phyloP scores from a whole-genome alignment of 2,797 vertebrate species.

The Spea hammondii region DNA sequence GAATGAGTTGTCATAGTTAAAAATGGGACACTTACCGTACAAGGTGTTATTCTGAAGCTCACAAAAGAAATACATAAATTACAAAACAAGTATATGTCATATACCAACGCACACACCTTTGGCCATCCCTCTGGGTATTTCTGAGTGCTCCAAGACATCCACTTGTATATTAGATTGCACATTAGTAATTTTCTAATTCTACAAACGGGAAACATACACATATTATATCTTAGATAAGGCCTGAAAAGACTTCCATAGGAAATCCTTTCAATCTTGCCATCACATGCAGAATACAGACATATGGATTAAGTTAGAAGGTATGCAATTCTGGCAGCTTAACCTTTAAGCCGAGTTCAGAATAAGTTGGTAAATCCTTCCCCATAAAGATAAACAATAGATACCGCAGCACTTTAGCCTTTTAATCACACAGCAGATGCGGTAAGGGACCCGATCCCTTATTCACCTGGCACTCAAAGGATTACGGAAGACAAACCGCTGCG shows the following conservation, averaged over 20 bases:
- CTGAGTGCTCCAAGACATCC: too few relatives aligned
- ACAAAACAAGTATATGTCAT: not conserved
- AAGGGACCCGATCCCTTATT: not conserved
- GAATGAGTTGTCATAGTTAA: constrained; percentile 48
- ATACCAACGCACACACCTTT: too few relatives aligned
- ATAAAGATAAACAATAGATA: not conserved
- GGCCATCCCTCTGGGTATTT: too few relatives aligned
- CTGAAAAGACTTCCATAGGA: not conserved
- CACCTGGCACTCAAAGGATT: not conserved
- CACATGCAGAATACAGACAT: not conserved
- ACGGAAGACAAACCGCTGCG: not conserved
- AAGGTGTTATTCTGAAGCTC: not conserved
- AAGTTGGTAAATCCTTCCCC: not conserved
- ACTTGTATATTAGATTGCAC: too few relatives aligned
- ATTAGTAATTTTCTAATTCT: too few relatives aligned
- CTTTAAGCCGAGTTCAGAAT: not conserved
- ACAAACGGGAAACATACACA: too few relatives aligned
- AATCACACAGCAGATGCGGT: not conserved
- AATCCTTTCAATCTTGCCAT: not conserved
- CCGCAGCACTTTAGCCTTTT: not conserved
- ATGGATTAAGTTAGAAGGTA: not conserved
- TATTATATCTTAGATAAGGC: too few relatives aligned
- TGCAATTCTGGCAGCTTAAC: not conserved
- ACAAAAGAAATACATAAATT: not conserved
- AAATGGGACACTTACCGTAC: constrained; percentile 16